Evolutionary conservation across 2,797 vertebrate genomes (phyloP).

Genomic region (Notolabrus celidotus): DNA sequence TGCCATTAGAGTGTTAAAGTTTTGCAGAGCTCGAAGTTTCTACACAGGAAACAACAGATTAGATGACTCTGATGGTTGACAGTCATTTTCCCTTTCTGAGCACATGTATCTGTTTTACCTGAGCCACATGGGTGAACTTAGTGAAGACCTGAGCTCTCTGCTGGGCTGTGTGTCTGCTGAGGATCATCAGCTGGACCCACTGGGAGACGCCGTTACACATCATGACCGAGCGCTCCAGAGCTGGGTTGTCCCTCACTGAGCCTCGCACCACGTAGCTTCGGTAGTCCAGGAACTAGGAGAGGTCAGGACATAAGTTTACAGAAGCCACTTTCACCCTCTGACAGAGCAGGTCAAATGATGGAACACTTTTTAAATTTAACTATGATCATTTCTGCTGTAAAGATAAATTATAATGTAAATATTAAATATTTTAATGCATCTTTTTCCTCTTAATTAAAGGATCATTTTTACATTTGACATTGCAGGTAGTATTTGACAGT

Average conservation of each 20-base stretch:
- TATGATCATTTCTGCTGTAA: too few species aligned
- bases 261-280: conserved; percentile 90
- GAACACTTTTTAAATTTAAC: too few species aligned
- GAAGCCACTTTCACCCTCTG: too few species aligned
- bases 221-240: conserved; percentile 91
- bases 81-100: background rate
- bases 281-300: conserved; percentile 88
- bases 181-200: conserved; percentile 97
- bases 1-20: conserved; percentile 96
- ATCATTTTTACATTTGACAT: too few species aligned
- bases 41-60: conserved; percentile 57
- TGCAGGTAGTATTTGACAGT: too few species aligned
- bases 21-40: conserved; percentile 90
- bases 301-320: too few species aligned
- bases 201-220: conserved; percentile 95
- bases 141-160: conserved; percentile 93
- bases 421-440: too few species aligned
- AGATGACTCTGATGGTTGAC: background rate
- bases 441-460: too few species aligned
- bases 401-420: too few species aligned
- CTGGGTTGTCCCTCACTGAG: conserved; percentile 88
- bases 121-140: conserved; percentile 93
- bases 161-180: conserved; percentile 90
- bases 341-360: too few species aligned
- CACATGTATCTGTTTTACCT: conserved; percentile 79